Percentiles rank a stretch among this genome's conserved stretches.
These are phyloP conservation scores for Sialia sialis DNA, from an alignment of 2,113 vertebrate genomes.

Conservation along the genomic window DNA sequence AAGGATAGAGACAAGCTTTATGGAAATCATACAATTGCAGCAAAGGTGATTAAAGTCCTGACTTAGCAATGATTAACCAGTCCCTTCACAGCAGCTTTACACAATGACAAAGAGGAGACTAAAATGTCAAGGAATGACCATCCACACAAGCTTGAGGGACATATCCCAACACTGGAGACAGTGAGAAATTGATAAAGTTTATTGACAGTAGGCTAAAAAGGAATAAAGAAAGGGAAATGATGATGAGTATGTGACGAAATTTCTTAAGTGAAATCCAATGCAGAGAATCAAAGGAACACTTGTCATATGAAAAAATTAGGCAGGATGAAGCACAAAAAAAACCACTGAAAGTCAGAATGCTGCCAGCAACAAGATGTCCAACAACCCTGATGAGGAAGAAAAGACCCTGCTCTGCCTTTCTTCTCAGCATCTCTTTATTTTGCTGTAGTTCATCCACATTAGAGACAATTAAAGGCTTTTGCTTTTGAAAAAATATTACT, in stretches of 20 bases:
- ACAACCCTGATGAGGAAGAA: neutral
- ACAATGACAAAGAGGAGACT: neutral
- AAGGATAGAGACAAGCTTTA: neutral
- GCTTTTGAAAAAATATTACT: neutral
- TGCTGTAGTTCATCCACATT: neutral
- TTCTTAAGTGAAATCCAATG: slow-evolving; percentile 48
- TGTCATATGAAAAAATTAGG: neutral
- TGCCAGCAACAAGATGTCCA: neutral
- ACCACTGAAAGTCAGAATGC: neutral
- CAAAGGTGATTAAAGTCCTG: neutral
- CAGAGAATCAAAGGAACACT: neutral
- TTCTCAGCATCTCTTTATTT: neutral
- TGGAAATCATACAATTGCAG: neutral
- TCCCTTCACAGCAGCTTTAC: neutral
- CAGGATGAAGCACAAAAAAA: neutral
- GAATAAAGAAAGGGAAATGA: neutral
- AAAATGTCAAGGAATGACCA: neutral
- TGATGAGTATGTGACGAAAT: neutral
- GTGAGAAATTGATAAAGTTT: neutral
- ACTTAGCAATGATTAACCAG: neutral
- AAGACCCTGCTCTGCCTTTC: neutral
- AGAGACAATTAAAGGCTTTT: neutral
- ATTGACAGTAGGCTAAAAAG: neutral
- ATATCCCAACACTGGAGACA: neutral
- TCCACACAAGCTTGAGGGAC: neutral